Percentiles rank a stretch among this genome's conserved stretches.
phyloP scores from a whole-genome alignment of 2,113 vertebrate species.

The Rattus rattus region DNA sequence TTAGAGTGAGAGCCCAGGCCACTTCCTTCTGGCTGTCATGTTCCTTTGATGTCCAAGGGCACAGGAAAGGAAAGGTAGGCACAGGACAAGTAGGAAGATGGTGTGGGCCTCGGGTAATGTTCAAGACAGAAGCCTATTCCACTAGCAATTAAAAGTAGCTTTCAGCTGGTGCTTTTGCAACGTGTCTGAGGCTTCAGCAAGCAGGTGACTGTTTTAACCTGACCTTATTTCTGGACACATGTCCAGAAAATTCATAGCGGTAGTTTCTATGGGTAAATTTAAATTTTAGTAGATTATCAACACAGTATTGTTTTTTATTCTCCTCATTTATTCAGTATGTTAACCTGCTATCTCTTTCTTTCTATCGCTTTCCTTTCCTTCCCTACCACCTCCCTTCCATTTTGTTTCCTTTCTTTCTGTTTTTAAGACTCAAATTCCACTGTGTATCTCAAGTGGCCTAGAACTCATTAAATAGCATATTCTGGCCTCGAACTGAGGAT shows the following conservation, averaged over 20 bases:
- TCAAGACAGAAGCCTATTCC: background rate
- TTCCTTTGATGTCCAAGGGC: background rate
- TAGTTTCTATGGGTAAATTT: slow-evolving; percentile 50
- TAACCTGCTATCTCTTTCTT: background rate
- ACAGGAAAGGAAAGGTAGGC: background rate
- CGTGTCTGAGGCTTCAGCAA: background rate
- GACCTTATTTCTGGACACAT: background rate
- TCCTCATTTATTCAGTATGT: background rate
- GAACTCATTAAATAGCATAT: background rate
- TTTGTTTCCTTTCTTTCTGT: background rate
- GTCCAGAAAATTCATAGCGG: background rate
- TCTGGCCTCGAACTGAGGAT: background rate
- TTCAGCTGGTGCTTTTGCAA: background rate
- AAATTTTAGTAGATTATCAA: background rate
- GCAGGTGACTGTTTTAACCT: background rate
- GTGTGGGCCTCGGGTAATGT: background rate
- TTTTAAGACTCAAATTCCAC: background rate
- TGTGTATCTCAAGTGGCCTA: background rate
- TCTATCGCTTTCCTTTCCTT: background rate
- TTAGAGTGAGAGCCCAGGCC: background rate
- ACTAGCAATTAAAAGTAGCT: background rate
- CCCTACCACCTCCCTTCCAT: background rate
- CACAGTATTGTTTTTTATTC: background rate
- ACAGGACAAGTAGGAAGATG: background rate
- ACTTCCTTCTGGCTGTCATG: background rate